Conservation (phyloP, 2,888 invertebrate species). For the Melinaea menophilus region DNA sequence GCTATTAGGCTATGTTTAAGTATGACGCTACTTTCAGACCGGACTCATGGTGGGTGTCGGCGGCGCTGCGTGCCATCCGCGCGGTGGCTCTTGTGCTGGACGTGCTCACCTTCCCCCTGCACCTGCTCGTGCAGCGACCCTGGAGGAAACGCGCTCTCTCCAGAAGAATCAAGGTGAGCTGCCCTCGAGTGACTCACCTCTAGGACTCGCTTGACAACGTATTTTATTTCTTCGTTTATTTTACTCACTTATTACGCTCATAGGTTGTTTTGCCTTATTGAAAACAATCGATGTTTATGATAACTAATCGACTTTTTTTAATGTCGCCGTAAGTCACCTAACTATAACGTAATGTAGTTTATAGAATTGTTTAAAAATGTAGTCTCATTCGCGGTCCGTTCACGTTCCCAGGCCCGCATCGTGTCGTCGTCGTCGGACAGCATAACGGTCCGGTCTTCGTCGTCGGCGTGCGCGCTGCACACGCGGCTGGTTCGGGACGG, state of each 20-base stretch:
- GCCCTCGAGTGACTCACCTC: neutral
- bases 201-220: too few relatives aligned
- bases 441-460: slow-evolving; percentile 85
- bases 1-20: too few relatives aligned
- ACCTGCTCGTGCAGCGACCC: slow-evolving; percentile 90
- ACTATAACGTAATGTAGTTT: neutral
- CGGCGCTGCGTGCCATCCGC: slow-evolving; percentile 87
- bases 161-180: slow-evolving; percentile 84
- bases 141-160: slow-evolving; percentile 90
- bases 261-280: too few relatives aligned
- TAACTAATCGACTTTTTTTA: too few relatives aligned
- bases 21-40: slow-evolving; percentile 58
- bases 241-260: too few relatives aligned
- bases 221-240: too few relatives aligned
- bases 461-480: slow-evolving; percentile 84
- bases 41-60: slow-evolving; percentile 82
- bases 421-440: slow-evolving; percentile 81
- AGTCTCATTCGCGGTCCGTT: too few relatives aligned
- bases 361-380: too few relatives aligned
- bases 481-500: slow-evolving; percentile 85
- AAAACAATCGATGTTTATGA: too few relatives aligned
- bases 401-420: slow-evolving; percentile 80
- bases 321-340: neutral
- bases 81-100: slow-evolving; percentile 92
- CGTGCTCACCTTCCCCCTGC: slow-evolving; percentile 93